Evolutionary conservation across 1,140 invertebrate genomes (phyloP).

Genomic region (Brachionus koreanus): DNA sequence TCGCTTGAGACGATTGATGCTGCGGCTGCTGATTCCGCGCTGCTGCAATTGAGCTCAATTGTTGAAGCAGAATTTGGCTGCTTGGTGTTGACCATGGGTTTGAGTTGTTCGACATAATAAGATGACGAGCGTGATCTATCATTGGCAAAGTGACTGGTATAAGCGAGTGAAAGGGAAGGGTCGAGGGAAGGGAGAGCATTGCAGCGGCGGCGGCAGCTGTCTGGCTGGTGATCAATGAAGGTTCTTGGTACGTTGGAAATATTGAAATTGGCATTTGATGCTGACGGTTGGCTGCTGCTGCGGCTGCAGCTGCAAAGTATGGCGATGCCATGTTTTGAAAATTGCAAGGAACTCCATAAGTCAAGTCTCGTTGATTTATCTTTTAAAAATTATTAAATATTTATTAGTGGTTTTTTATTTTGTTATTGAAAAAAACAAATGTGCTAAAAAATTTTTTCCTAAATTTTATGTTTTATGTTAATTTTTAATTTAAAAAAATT

Average conservation of each 20-base stretch:
- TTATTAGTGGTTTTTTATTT: neutral
- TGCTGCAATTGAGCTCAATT: neutral
- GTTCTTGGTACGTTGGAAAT: constrained; percentile 29
- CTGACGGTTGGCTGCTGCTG: constrained; percentile 18
- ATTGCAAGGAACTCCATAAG: constrained; percentile 5
- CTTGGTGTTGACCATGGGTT: neutral
- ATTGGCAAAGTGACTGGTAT: constrained; percentile 40
- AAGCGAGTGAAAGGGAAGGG: constrained; percentile 14
- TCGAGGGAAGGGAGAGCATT: constrained; percentile 26
- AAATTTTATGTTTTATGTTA: too few relatives aligned
- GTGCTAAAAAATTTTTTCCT: too few relatives aligned
- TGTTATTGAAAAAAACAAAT: too few relatives aligned
- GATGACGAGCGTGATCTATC: constrained; percentile 41
- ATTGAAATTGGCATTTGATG: constrained; percentile 38
- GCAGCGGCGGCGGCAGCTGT: constrained; percentile 34
- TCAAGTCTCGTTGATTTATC: constrained; percentile 12
- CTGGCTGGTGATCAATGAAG: neutral
- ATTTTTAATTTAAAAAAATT: too few relatives aligned
- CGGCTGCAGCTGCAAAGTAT: constrained; percentile 23
- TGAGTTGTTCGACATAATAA: constrained; percentile 16
- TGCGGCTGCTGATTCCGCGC: neutral
- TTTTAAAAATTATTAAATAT: neutral
- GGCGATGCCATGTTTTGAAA: constrained; percentile 22
- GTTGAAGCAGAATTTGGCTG: neutral
- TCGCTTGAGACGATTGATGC: neutral